Percentiles rank a stretch among this genome's conserved stretches.
These are phyloP conservation scores for Achroia grisella DNA, from an alignment of 1,140 invertebrate genomes.

Conservation along the genomic window DNA sequence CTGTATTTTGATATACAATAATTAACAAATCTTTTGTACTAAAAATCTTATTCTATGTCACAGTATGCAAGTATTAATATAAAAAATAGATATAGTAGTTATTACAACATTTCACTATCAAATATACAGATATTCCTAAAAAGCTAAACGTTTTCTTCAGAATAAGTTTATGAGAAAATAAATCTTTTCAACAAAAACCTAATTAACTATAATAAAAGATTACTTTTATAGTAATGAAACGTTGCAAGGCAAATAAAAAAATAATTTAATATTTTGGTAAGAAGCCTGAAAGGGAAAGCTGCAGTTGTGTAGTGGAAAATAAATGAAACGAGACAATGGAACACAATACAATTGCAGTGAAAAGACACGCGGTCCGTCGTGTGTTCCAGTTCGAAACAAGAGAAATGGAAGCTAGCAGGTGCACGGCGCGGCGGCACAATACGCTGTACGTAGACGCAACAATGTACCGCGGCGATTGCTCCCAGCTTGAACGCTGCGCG, in stretches of 20 bases:
- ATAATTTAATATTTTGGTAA: slow-evolving; percentile 9
- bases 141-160: no score
- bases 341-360: slow-evolving; percentile 60
- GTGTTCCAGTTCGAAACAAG: slow-evolving; percentile 57
- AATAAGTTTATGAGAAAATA: no score
- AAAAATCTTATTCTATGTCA: no score
- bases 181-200: no score
- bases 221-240: no score
- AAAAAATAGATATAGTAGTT: no score
- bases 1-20: no score
- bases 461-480: slow-evolving; percentile 29
- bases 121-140: no score
- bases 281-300: slow-evolving; percentile 28
- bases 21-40: no score
- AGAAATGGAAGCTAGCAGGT: slow-evolving; percentile 50
- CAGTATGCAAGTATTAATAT: no score
- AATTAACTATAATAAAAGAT: no score
- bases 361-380: slow-evolving; percentile 50
- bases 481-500: slow-evolving; percentile 1
- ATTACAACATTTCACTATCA: no score
- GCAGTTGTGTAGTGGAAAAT: slow-evolving; percentile 35
- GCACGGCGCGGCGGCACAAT: slow-evolving; percentile 34
- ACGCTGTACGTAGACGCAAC: slow-evolving; percentile 26
- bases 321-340: slow-evolving; percentile 66
- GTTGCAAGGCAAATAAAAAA: background rate